Conservation (phyloP, 2,797 vertebrate genomes). For the Pitangus sulphuratus region DNA sequence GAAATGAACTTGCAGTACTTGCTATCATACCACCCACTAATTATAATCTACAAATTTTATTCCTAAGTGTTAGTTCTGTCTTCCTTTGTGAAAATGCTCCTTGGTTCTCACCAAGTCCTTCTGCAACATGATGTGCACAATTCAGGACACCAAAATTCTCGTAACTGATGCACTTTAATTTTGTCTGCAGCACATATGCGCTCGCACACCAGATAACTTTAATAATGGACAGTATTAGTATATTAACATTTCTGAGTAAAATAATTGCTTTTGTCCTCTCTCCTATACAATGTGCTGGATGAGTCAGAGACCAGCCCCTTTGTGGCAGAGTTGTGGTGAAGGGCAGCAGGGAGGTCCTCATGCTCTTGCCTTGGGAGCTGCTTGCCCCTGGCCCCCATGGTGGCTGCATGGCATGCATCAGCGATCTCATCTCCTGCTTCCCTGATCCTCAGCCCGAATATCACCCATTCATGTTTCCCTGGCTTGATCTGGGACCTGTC, state of each 20-base stretch:
- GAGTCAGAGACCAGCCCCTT: not conserved
- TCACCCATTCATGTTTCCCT: accelerated
- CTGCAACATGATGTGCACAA: not conserved
- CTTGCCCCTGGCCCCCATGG: not conserved
- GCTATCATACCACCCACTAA: not conserved
- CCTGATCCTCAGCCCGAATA: not conserved
- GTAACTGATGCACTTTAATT: not conserved
- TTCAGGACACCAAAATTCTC: not conserved
- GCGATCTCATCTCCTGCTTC: accelerated
- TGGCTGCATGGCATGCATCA: not conserved
- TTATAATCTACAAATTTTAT: not conserved
- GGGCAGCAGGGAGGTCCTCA: not conserved
- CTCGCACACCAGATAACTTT: not conserved
- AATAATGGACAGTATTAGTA: not conserved
- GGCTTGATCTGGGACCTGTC: not conserved
- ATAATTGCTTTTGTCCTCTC: not conserved
- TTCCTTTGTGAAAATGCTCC: not conserved
- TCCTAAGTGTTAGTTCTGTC: not conserved
- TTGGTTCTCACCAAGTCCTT: not conserved
- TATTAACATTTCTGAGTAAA: not conserved
- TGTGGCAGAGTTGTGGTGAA: not conserved
- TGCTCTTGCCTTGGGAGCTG: not conserved
- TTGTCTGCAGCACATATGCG: not conserved
- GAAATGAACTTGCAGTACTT: not conserved
- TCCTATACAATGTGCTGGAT: not conserved